Conservation (phyloP, 2,797 vertebrate genomes). For the Anableps anableps region DNA sequence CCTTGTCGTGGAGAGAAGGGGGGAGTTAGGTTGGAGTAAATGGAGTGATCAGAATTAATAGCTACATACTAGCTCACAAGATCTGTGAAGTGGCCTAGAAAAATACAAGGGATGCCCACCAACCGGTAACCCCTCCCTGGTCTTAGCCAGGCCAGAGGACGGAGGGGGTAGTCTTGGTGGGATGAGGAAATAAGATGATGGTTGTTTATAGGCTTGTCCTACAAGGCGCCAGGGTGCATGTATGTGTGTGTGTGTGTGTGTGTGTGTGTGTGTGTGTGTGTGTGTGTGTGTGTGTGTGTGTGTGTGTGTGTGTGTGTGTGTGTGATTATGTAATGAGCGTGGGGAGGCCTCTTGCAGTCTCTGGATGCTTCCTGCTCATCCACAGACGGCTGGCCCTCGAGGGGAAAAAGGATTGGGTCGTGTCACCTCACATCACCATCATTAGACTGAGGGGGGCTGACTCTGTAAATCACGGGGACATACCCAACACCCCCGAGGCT, state of each 20-base stretch:
- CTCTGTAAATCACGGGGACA: slow-evolving; percentile 28
- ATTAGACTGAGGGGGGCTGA: slow-evolving; percentile 29
- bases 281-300: slow-evolving; percentile 24
- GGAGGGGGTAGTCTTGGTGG: slow-evolving; percentile 22
- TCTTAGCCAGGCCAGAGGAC: background rate
- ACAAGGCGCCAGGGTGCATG: slow-evolving; percentile 21
- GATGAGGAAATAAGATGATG: slow-evolving; percentile 53
- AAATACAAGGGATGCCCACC: slow-evolving; percentile 23
- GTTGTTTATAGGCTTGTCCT: slow-evolving; percentile 50
- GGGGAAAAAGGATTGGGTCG: slow-evolving; percentile 37
- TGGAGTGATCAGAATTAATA: slow-evolving; percentile 55
- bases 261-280: background rate
- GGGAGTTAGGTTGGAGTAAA: slow-evolving; percentile 26
- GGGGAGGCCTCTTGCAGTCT: slow-evolving; percentile 18
- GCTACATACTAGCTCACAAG: slow-evolving; percentile 19
- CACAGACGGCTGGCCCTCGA: slow-evolving; percentile 30
- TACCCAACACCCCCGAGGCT: slow-evolving; percentile 40
- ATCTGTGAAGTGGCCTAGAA: slow-evolving; percentile 61
- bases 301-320: slow-evolving; percentile 17
- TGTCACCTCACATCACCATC: slow-evolving; percentile 53
- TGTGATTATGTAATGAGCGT: slow-evolving; percentile 60
- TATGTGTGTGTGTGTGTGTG: slow-evolving; percentile 23
- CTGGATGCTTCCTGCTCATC: slow-evolving; percentile 35
- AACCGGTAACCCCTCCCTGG: background rate
- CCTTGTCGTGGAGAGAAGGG: background rate